phyloP scores from a whole-genome alignment of 30 jellyfish, hydroid and myxozoan species.

The Hydractinia echinata region DNA sequence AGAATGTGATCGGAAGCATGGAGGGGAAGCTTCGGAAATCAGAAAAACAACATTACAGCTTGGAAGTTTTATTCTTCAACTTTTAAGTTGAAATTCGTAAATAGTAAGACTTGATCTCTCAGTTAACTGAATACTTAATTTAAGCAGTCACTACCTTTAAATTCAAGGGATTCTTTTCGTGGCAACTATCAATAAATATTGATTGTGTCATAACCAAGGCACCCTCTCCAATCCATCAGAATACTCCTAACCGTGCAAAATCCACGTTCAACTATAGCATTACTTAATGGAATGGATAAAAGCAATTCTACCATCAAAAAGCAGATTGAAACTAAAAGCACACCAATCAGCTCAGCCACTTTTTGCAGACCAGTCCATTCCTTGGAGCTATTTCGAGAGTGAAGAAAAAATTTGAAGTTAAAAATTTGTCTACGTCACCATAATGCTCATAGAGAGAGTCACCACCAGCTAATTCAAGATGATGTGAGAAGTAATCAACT shows the following conservation, averaged over 20 bases:
- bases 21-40: too few species aligned
- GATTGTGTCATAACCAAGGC: background rate
- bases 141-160: background rate
- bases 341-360: background rate
- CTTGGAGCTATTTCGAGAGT: slow-evolving; percentile 6
- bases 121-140: too few species aligned
- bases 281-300: background rate
- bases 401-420: background rate
- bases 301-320: background rate
- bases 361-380: slow-evolving; percentile 7
- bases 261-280: background rate
- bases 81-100: too few species aligned
- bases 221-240: background rate
- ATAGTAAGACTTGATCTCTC: too few species aligned
- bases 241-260: background rate
- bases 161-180: background rate
- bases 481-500: slow-evolving; percentile 7
- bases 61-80: too few species aligned
- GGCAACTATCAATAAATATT: background rate
- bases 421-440: slow-evolving; percentile 4
- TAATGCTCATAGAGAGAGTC: too few species aligned
- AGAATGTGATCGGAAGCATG: too few species aligned
- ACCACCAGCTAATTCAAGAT: background rate
- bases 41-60: too few species aligned
- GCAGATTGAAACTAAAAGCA: background rate